These are phyloP conservation scores for Genyomyrus donnyi DNA, from an alignment of 2,113 vertebrate species.

Conservation along the genomic window DNA sequence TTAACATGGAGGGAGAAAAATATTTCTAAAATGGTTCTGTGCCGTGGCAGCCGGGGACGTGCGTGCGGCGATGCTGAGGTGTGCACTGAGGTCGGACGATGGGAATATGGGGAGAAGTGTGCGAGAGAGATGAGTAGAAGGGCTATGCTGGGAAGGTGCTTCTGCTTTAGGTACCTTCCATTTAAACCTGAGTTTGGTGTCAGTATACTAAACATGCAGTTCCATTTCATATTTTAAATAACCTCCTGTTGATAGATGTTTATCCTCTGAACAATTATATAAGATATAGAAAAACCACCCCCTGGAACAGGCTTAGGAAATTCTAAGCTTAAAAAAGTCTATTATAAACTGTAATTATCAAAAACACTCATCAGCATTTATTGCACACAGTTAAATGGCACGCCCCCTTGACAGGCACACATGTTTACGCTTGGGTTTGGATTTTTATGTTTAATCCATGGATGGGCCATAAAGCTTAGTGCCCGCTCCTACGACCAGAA, in stretches of 20 bases:
- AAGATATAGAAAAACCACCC: neutral
- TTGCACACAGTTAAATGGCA: neutral
- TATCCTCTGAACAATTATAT: neutral
- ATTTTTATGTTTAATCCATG: neutral
- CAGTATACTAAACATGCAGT: neutral
- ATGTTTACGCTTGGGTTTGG: neutral
- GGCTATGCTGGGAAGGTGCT: neutral
- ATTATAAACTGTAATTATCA: neutral
- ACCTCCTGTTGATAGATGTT: neutral
- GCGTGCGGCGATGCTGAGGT: neutral
- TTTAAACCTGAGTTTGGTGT: neutral
- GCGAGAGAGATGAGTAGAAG: neutral
- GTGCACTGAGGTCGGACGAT: neutral
- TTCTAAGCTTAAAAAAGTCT: neutral
- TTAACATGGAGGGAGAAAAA: neutral
- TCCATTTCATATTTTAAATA: neutral
- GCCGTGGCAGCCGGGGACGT: neutral
- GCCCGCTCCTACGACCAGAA: neutral
- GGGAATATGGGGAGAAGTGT: neutral
- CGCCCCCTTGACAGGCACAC: neutral
- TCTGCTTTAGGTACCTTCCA: neutral
- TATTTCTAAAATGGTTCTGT: neutral
- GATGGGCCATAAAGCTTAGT: neutral
- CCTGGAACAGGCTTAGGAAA: neutral
- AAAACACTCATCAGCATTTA: neutral